Conservation (phyloP, 92 coral and sea anemone species). For the Phymanthus crucifer region DNA sequence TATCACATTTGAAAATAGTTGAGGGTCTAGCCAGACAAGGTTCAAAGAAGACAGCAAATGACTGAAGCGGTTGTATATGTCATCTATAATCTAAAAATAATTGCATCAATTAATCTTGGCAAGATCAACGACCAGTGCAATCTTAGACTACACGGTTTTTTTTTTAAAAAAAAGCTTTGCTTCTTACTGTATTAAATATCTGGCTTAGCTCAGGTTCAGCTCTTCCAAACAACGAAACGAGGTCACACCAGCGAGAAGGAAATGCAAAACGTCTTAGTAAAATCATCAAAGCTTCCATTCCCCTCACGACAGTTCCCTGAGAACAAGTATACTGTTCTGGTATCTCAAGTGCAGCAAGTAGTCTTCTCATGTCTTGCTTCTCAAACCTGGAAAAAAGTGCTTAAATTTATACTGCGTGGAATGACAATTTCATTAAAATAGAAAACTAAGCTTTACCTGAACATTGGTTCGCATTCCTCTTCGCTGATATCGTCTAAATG, state of each 20-base stretch:
- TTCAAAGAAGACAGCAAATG: conserved; percentile 27
- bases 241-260: conserved; percentile 62
- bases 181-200: conserved; percentile 51
- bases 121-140: too few relatives aligned
- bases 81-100: conserved; percentile 22
- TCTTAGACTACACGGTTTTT: too few relatives aligned
- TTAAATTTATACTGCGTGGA: too few relatives aligned
- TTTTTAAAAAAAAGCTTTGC: not conserved
- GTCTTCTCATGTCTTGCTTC: conserved; percentile 42
- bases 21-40: conserved; percentile 34
- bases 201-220: conserved; percentile 58
- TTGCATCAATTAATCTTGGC: not conserved
- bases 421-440: too few relatives aligned
- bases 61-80: conserved; percentile 21
- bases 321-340: conserved; percentile 37
- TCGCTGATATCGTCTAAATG: conserved; percentile 32
- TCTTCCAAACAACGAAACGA: conserved; percentile 52
- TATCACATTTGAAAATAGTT: conserved; percentile 25
- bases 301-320: conserved; percentile 44
- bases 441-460: conserved; percentile 10
- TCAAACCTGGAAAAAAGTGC: conserved; percentile 28
- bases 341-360: conserved; percentile 35
- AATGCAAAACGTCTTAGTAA: conserved; percentile 50
- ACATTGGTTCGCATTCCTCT: conserved; percentile 39
- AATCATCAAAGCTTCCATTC: conserved; percentile 59